Conservation (phyloP, 2,113 vertebrate species). For the Anguilla japonica region DNA sequence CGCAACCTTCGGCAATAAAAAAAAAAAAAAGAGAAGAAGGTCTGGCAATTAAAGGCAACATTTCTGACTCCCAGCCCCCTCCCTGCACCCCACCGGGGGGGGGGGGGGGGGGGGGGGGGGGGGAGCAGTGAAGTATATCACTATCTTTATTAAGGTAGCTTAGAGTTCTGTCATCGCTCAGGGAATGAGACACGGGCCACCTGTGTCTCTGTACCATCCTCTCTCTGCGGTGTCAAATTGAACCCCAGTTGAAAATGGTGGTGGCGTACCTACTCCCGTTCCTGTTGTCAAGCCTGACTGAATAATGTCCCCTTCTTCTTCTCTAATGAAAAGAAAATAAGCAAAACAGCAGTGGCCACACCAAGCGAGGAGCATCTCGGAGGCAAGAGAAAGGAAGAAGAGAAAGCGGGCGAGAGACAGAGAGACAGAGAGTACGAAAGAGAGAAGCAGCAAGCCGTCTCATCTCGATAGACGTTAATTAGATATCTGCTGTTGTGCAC, state of each 20-base stretch:
- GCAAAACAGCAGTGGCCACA: neutral
- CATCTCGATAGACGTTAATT: conserved; percentile 25
- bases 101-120: neutral
- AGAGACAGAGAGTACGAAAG: neutral
- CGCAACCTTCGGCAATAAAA: neutral
- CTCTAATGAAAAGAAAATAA: neutral
- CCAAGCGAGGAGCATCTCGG: too few species aligned
- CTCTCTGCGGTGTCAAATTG: neutral
- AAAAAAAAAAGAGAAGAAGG: neutral
- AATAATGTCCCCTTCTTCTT: neutral
- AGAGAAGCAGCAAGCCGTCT: neutral
- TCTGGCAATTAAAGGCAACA: neutral
- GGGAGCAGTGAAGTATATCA: neutral
- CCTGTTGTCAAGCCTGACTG: neutral
- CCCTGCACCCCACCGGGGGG: too few species aligned
- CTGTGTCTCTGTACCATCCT: neutral
- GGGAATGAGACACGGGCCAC: neutral
- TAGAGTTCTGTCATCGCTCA: neutral
- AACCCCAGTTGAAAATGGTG: neutral
- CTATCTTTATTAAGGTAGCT: neutral
- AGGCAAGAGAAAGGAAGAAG: too few species aligned
- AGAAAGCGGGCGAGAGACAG: neutral
- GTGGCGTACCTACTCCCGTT: neutral
- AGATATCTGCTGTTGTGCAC: conserved; percentile 23
- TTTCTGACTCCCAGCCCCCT: neutral